phyloP scores from a whole-genome alignment of 2,113 vertebrate genomes.

The Mustelus asterias region DNA sequence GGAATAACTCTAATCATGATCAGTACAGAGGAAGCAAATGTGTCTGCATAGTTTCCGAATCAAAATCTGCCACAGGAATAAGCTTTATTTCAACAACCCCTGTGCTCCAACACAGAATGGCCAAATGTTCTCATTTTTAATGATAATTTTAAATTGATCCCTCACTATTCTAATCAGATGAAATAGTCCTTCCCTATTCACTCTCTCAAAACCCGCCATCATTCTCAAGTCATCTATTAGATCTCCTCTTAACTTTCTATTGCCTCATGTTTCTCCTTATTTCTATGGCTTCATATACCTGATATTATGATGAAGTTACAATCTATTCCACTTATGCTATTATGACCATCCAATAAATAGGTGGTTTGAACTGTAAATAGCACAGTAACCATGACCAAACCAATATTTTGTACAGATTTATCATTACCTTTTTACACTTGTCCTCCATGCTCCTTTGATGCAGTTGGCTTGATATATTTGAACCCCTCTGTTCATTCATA shows the following conservation, averaged over 20 bases:
- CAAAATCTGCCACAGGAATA: not conserved
- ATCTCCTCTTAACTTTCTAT: not conserved
- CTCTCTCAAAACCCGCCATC: not conserved
- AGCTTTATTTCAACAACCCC: not conserved
- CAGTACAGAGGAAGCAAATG: no score
- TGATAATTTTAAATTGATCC: not conserved
- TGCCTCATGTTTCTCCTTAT: not conserved
- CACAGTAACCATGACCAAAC: not conserved
- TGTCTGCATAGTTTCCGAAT: no score
- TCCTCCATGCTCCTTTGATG: not conserved
- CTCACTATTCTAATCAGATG: not conserved
- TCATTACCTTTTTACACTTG: not conserved
- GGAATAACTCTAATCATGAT: no score
- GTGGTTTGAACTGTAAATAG: not conserved
- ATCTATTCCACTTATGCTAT: no score
- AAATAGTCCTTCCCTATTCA: not conserved
- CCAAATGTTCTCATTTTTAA: not conserved
- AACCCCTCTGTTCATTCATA: not conserved
- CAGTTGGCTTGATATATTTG: not conserved
- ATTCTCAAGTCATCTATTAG: not conserved
- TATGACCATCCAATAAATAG: not conserved
- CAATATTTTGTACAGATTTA: not conserved
- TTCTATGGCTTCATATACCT: not conserved
- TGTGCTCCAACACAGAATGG: not conserved
- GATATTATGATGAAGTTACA: not conserved